Evolutionary conservation across 2,888 invertebrate genomes (phyloP).

Genomic region (Drosophila anomalata): DNA sequence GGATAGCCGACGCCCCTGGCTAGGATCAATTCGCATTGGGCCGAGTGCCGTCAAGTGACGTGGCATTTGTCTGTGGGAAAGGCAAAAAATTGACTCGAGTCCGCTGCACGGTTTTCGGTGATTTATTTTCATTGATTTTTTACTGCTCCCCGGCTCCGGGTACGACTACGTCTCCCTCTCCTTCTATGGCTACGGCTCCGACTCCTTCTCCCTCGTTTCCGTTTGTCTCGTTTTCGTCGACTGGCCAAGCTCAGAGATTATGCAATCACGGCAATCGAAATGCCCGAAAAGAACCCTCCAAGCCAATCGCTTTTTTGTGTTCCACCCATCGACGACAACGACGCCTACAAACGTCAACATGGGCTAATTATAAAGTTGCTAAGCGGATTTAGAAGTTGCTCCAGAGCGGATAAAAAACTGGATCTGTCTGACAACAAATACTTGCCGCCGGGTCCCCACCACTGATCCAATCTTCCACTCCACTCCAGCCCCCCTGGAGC

Average conservation of each 20-base stretch:
- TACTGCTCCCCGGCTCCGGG: slow-evolving; percentile 2
- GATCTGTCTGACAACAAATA: slow-evolving; percentile 22
- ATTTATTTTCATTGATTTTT: slow-evolving; percentile 56
- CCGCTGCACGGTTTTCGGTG: slow-evolving; percentile 42
- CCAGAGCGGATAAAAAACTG: slow-evolving; percentile 26
- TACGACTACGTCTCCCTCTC: not conserved
- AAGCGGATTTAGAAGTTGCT: slow-evolving; percentile 65
- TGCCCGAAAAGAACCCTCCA: slow-evolving; percentile 32
- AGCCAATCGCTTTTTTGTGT: slow-evolving; percentile 16
- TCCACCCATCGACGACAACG: slow-evolving; percentile 13
- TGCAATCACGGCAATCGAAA: slow-evolving; percentile 53
- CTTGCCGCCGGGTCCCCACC: not conserved
- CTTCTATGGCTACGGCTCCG: slow-evolving; percentile 3
- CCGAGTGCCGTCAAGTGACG: slow-evolving; percentile 57
- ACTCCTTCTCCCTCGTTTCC: slow-evolving; percentile 2
- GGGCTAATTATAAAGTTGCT: slow-evolving; percentile 68
- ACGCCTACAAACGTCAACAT: slow-evolving; percentile 38
- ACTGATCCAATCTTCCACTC: slow-evolving; percentile 1
- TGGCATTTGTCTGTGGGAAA: slow-evolving; percentile 33
- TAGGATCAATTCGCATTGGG: slow-evolving; percentile 12
- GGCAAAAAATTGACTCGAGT: slow-evolving; percentile 37
- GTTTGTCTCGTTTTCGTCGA: slow-evolving; percentile 22
- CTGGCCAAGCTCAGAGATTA: slow-evolving; percentile 60
- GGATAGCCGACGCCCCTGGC: not conserved
- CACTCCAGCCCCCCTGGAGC: slow-evolving; percentile 12